Evolutionary conservation across 2,113 vertebrate genomes (phyloP).

Genomic region (Apodemus sylvaticus): DNA sequence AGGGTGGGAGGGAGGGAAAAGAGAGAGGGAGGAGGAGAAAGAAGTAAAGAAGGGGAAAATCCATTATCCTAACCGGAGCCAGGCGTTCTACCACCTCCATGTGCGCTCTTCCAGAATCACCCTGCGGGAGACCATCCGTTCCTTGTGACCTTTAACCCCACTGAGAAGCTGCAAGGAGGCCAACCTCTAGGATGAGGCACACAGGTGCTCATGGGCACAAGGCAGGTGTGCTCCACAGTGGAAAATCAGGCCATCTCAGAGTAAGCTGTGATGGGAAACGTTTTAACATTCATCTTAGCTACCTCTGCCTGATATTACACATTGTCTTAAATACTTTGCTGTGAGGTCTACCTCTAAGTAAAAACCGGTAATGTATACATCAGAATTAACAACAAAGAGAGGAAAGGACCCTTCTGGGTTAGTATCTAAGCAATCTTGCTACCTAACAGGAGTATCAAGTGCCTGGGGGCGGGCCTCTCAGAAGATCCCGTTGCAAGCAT

Average conservation of each 20-base stretch:
- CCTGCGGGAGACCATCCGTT: too few relatives aligned
- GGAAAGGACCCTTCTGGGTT: neutral
- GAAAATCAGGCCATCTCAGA: neutral
- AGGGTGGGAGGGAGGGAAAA: too few relatives aligned
- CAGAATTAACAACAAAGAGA: neutral
- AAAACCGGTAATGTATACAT: neutral
- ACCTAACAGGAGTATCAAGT: neutral
- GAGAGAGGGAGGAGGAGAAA: too few relatives aligned
- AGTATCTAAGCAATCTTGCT: neutral
- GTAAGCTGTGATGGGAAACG: neutral
- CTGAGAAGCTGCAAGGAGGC: neutral
- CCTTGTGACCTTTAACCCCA: neutral
- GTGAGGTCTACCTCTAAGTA: too few relatives aligned
- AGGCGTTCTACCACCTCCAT: neutral
- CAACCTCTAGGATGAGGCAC: neutral
- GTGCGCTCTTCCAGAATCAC: neutral
- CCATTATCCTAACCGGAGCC: neutral
- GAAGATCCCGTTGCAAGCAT: neutral
- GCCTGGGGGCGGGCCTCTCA: neutral
- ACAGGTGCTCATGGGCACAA: neutral
- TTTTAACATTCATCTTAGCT: neutral
- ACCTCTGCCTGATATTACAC: neutral
- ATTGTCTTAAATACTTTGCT: neutral
- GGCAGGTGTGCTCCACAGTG: neutral
- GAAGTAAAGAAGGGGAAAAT: neutral